phyloP scores from a whole-genome alignment of 1,140 invertebrate species.

The Heliconius melpomene region DNA sequence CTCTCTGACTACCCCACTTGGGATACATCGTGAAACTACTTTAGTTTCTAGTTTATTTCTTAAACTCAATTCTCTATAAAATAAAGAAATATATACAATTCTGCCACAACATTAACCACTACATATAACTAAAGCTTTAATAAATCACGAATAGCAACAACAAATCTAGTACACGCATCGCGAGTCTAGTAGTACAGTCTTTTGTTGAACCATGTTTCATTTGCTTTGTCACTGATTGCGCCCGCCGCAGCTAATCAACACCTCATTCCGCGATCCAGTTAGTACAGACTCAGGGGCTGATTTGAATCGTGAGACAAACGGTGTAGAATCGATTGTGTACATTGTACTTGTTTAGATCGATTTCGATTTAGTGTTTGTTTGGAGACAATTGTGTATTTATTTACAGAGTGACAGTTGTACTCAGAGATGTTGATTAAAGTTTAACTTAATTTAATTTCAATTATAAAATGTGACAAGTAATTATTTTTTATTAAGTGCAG shows the following conservation, averaged over 20 bases:
- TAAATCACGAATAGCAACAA: background rate
- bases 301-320: constrained; percentile 23
- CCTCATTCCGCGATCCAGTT: constrained; percentile 27
- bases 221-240: constrained; percentile 29
- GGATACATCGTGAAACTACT: no score
- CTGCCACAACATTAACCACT: no score
- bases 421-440: background rate
- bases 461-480: background rate
- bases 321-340: constrained; percentile 14
- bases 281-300: background rate
- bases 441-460: background rate
- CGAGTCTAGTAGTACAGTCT: background rate
- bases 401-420: background rate
- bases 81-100: no score
- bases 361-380: constrained; percentile 2
- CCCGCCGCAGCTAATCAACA: constrained; percentile 31
- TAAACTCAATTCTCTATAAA: no score
- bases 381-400: background rate
- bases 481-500: no score
- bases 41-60: no score
- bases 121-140: background rate
- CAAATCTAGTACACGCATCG: background rate
- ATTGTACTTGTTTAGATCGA: background rate
- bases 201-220: constrained; percentile 28
- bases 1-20: no score